A percentile compares a stretch with the other conserved stretches of the same genome.
Evolutionary conservation across 2,113 vertebrate species (phyloP).

Genomic region (Camelus bactrianus): DNA sequence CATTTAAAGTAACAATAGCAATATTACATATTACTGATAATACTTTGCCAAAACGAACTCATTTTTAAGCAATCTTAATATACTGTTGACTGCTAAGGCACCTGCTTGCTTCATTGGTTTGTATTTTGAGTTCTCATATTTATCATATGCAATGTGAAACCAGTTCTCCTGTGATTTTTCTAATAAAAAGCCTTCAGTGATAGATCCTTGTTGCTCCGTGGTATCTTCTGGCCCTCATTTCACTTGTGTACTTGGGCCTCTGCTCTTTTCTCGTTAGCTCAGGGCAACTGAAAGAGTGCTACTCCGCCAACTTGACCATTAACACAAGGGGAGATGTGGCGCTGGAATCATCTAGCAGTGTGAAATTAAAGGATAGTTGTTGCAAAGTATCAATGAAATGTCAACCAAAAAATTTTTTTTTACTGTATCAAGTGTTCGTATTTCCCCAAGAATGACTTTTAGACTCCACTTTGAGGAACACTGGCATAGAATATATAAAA

Average conservation of each 20-base stretch:
- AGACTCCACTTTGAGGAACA: background rate
- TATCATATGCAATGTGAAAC: background rate
- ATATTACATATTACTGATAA: background rate
- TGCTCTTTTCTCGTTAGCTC: conserved; percentile 3
- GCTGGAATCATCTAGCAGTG: background rate
- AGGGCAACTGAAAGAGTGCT: background rate
- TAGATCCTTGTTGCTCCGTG: background rate
- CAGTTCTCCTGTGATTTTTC: background rate
- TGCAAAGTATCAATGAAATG: background rate
- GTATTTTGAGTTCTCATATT: background rate
- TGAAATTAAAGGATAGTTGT: background rate
- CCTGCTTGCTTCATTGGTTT: background rate
- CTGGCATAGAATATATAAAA: background rate
- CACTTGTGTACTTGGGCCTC: background rate
- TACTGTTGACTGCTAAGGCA: fast-evolving
- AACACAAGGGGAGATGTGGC: background rate
- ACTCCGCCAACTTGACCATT: background rate
- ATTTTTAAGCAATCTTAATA: background rate
- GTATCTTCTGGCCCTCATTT: background rate
- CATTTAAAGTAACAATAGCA: background rate
- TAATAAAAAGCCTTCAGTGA: background rate
- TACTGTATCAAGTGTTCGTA: background rate
- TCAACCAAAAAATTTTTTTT: background rate
- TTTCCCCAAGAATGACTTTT: background rate
- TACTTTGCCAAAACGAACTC: background rate